A percentile compares a stretch with the other conserved stretches of the same genome.
Evolutionary conservation across 2,797 vertebrate species (phyloP).

Genomic region (Melanotaenia trifasciata): DNA sequence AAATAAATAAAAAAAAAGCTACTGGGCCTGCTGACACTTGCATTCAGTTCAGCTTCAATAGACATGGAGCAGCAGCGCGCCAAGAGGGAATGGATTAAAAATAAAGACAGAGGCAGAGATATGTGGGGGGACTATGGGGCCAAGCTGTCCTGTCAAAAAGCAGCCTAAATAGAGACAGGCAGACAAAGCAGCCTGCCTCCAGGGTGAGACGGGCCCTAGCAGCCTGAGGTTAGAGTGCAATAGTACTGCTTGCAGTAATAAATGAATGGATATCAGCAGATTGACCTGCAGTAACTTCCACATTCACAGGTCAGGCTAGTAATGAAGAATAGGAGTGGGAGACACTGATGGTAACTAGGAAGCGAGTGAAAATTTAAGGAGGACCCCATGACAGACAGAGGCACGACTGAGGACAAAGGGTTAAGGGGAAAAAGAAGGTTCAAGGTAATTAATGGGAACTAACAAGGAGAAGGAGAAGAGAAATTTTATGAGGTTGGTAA

Average conservation of each 20-base stretch:
- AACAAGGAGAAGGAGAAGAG: not conserved
- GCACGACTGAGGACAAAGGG: not conserved
- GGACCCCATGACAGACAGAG: not conserved
- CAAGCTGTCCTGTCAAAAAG: conserved; percentile 66
- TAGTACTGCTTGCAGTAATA: conserved; percentile 44
- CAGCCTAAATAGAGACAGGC: conserved; percentile 59
- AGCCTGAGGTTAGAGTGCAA: conserved; percentile 65
- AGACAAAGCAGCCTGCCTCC: conserved; percentile 67
- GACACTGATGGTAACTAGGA: conserved; percentile 2
- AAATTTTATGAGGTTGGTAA: not conserved
- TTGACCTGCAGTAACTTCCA: conserved; percentile 46
- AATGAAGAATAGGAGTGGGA: not conserved
- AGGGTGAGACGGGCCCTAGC: conserved; percentile 52
- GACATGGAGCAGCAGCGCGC: conserved; percentile 69
- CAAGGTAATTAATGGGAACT: not conserved
- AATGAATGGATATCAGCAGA: conserved; percentile 49
- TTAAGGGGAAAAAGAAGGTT: not conserved
- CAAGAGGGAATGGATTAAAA: conserved; percentile 79
- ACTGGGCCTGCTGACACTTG: conserved; percentile 70
- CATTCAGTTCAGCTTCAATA: conserved; percentile 79
- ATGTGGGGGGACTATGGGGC: conserved; percentile 13
- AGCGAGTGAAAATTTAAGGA: not conserved
- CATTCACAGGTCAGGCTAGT: conserved; percentile 15
- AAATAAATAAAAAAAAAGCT: conserved; percentile 53
- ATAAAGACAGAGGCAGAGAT: conserved; percentile 67